These are phyloP conservation scores for Ptilorrhoa leucosticta DNA, from an alignment of 2,113 vertebrate genomes.

Conservation along the genomic window DNA sequence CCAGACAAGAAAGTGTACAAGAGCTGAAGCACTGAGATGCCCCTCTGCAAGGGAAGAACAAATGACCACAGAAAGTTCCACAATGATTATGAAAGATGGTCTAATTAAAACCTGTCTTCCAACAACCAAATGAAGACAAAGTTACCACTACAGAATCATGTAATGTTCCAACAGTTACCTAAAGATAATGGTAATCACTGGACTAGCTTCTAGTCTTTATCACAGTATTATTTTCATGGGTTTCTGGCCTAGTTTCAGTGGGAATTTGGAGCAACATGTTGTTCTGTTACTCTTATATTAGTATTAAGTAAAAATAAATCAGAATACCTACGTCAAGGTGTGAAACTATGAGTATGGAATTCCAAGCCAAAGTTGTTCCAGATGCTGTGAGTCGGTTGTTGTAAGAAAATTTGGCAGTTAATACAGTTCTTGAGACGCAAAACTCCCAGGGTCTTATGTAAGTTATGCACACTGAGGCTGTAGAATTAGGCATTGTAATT, in stretches of 20 bases:
- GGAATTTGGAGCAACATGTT: not conserved
- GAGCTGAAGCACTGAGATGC: not conserved
- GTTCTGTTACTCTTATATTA: not conserved
- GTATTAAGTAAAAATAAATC: not conserved
- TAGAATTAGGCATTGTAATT: not conserved
- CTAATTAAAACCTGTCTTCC: not conserved
- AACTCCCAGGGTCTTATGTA: not conserved
- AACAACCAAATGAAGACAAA: not conserved
- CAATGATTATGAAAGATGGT: not conserved
- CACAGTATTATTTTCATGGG: not conserved
- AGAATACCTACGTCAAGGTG: not conserved
- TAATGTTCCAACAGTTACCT: not conserved
- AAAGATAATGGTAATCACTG: not conserved
- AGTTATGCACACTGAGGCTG: not conserved
- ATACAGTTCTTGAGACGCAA: not conserved
- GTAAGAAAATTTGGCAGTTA: not conserved
- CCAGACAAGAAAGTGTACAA: not conserved
- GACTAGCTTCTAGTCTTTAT: not conserved
- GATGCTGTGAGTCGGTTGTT: not conserved
- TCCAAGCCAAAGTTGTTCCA: not conserved
- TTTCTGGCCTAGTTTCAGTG: not conserved
- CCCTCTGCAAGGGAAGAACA: not conserved
- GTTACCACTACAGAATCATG: not conserved
- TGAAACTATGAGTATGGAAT: not conserved
- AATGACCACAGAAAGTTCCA: not conserved